A percentile compares a stretch with the other conserved stretches of the same genome.
phyloP scores from a whole-genome alignment of 2,888 invertebrate genomes.

The Furcula furcula region DNA sequence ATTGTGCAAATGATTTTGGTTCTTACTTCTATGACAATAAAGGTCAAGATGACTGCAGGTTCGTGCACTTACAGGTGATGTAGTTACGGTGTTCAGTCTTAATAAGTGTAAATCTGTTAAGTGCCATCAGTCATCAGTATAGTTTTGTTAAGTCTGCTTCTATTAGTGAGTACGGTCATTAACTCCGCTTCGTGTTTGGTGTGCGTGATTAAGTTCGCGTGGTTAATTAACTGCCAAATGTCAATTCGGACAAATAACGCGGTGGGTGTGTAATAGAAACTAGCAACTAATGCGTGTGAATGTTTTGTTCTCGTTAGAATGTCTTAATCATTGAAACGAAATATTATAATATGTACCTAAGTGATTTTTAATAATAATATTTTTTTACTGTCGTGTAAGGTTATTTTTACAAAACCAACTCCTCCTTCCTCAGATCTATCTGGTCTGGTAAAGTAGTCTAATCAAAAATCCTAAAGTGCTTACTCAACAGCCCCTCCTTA shows the following conservation, averaged over 20 bases:
- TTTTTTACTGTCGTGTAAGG: too few species aligned
- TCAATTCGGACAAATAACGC: neutral
- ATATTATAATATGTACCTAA: too few species aligned
- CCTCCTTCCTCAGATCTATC: too few species aligned
- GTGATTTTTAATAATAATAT: too few species aligned
- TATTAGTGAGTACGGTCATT: conserved; percentile 31
- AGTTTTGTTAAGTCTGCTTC: conserved; percentile 40
- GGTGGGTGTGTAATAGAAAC: neutral
- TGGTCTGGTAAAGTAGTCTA: too few species aligned
- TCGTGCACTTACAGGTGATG: conserved; percentile 36
- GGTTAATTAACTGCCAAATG: neutral
- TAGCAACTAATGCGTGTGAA: neutral
- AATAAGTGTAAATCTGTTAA: conserved; percentile 61
- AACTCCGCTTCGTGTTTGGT: conserved; percentile 26
- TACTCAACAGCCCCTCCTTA: too few species aligned
- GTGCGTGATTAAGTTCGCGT: conserved; percentile 21
- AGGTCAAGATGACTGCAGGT: conserved; percentile 28
- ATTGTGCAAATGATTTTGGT: conserved; percentile 42
- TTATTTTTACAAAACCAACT: too few species aligned
- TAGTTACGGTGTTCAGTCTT: conserved; percentile 46
- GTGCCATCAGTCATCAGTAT: conserved; percentile 45
- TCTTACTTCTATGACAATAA: conserved; percentile 36
- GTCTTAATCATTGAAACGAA: too few species aligned
- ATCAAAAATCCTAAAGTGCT: too few species aligned
- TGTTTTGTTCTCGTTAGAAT: neutral